phyloP scores from a whole-genome alignment of 2,888 invertebrate species.

The Brachyptera risi region DNA sequence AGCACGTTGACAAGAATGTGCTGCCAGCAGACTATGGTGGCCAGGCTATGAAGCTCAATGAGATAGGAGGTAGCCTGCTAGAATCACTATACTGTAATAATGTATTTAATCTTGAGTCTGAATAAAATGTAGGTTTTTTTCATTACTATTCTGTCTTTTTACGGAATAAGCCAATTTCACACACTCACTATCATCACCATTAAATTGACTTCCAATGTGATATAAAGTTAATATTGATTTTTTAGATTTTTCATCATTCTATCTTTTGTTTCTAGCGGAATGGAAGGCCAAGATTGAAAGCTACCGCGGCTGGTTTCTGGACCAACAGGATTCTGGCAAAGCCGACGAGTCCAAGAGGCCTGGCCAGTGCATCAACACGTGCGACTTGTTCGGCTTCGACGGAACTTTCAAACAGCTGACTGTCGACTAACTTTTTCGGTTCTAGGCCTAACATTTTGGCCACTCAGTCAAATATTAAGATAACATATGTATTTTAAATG shows the following conservation, averaged over 20 bases:
- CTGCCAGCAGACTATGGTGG: constrained; percentile 48
- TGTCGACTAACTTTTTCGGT: constrained; percentile 23
- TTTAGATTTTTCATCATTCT: too few species aligned
- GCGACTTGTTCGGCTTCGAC: constrained; percentile 31
- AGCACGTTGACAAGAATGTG: constrained; percentile 42
- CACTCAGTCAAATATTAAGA: too few species aligned
- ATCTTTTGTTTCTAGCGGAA: too few species aligned
- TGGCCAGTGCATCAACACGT: constrained; percentile 21
- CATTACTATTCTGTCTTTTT: too few species aligned
- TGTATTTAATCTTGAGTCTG: too few species aligned
- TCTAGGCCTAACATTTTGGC: too few species aligned
- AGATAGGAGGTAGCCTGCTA: constrained; percentile 37
- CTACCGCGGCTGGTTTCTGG: constrained; percentile 29
- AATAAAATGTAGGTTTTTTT: too few species aligned
- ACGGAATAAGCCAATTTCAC: too few species aligned
- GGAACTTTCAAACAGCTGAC: constrained; percentile 31
- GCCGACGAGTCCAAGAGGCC: constrained; percentile 29
- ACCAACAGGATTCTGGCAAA: constrained; percentile 25
- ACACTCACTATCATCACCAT: too few species aligned
- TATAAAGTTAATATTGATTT: too few species aligned
- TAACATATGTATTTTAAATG: too few species aligned
- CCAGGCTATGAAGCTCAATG: constrained; percentile 38
- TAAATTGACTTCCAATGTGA: too few species aligned
- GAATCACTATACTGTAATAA: not conserved
- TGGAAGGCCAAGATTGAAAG: constrained; percentile 26